phyloP scores from a whole-genome alignment of 2,797 vertebrate species.

The Macrochelys suwanniensis region DNA sequence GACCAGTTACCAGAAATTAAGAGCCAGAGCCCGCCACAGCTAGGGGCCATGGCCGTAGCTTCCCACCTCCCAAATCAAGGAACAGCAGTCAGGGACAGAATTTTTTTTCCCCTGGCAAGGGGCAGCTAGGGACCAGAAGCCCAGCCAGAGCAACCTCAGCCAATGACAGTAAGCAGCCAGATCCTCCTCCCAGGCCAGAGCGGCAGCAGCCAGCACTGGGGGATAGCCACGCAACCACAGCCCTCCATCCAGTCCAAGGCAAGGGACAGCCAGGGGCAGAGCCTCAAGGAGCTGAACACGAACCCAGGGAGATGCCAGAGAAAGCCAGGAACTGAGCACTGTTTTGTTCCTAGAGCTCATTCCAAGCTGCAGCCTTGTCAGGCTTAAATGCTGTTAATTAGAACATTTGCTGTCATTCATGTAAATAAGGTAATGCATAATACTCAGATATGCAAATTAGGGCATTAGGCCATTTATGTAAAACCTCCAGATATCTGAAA shows the following conservation, averaged over 20 bases:
- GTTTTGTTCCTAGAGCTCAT: not conserved
- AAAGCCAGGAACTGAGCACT: not conserved
- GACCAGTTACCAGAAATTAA: not conserved
- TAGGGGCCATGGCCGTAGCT: not conserved
- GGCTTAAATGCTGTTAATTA: not conserved
- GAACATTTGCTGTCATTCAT: not conserved
- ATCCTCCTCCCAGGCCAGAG: rapidly evolving
- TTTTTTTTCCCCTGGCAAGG: not conserved
- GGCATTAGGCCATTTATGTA: not conserved
- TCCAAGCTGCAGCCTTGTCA: not conserved
- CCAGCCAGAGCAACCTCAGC: not conserved
- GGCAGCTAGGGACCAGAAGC: not conserved
- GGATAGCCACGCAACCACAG: not conserved
- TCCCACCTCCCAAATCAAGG: not conserved
- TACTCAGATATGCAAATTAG: not conserved
- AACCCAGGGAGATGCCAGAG: not conserved
- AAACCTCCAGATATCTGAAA: not conserved
- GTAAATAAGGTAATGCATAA: not conserved
- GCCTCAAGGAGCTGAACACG: not conserved
- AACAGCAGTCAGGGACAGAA: not conserved
- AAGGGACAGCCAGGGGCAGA: not conserved
- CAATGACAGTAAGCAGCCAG: not conserved
- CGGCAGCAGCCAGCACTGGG: not conserved
- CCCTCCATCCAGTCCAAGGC: not conserved
- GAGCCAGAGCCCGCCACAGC: not conserved